These are phyloP conservation scores for Zosterops borbonicus DNA, from an alignment of 2,113 vertebrate species.

Conservation along the genomic window DNA sequence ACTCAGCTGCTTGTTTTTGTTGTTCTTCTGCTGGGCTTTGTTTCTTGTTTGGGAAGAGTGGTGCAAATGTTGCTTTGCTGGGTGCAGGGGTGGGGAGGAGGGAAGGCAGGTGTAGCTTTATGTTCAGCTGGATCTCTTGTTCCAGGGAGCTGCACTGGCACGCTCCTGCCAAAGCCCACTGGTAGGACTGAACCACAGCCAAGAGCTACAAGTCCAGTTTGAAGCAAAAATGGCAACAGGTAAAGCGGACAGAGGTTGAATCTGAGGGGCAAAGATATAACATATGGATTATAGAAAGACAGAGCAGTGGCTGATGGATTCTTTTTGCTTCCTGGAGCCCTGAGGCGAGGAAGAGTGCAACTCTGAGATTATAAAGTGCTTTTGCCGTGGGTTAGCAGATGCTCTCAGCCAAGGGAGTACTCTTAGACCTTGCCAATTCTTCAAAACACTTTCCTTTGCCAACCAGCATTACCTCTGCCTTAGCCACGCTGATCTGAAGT, in stretches of 20 bases:
- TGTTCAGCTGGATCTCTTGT: not conserved
- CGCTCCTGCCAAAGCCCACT: not conserved
- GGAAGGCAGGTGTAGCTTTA: not conserved
- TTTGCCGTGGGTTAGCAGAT: conserved; percentile 29
- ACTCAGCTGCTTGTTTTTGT: not conserved
- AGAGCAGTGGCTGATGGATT: not conserved
- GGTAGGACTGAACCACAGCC: not conserved
- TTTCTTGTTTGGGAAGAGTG: not conserved
- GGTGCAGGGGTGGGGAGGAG: not conserved
- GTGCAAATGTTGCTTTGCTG: not conserved
- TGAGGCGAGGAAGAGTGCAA: not conserved
- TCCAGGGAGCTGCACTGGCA: not conserved
- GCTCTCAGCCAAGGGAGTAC: conserved; percentile 36
- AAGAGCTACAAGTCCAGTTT: not conserved
- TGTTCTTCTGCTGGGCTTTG: not conserved
- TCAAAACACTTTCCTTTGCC: conserved; percentile 34
- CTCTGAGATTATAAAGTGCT: not conserved
- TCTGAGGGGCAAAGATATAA: not conserved
- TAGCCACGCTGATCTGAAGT: not conserved
- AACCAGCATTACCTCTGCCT: conserved; percentile 36
- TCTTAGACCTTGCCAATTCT: conserved; percentile 46
- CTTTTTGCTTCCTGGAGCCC: not conserved
- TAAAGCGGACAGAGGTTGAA: not conserved
- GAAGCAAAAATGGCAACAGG: not conserved
- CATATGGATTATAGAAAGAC: not conserved